Evolutionary conservation across 2,113 vertebrate genomes (phyloP), one percentile per base, ranked within the genome.

Genomic region (Dipodomys ordii): DNA sequence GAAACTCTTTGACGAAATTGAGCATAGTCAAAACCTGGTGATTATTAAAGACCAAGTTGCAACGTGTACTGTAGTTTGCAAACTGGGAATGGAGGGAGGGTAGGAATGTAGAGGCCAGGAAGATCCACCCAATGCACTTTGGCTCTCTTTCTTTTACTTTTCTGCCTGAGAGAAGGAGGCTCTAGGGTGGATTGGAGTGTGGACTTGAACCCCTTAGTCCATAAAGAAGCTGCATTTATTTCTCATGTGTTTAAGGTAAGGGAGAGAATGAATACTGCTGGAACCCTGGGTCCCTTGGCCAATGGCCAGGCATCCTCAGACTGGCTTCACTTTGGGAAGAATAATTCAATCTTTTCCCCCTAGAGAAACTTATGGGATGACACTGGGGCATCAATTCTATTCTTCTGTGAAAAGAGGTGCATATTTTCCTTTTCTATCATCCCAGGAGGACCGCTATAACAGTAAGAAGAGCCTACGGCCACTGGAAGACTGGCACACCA

Each of bases 11-110:
- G 11, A 57, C 23, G 25, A 93, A 69, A 65, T 0, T 23, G 87
- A 93, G 44, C 49, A 93, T 0, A 4, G 62, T 16, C 62, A 13
- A 60, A 44, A 65, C 0, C 0, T n/a, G 71, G 49, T 83, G 69
- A 62, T 74, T n/a, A 27, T 65, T n/a, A 46, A 83, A 83, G 85
- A 39, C 87, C 87, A 93, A 79, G 94, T 76, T 76, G 60, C 27
- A 10, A 19, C 27, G 6, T 20, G 57, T 80, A 25, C 69, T 92
- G 62, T 62, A 0, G 2, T 19, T 46, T 82, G 93, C 83, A 79
- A 72, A 74, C 10, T 16, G 57, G 46, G 71, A 32, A 57, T 57
- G 53, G 53, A 0, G 13, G 12, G 1, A 0, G 39, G 32, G 62
- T 80, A 30, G 84, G n/a, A n/a, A 32, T 39, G n/a, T 15, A 27